Percentiles rank a stretch among this genome's conserved stretches.
These are phyloP conservation scores for Drosophila nigricruria DNA, from an alignment of 2,888 invertebrate species.

Conservation along the genomic window DNA sequence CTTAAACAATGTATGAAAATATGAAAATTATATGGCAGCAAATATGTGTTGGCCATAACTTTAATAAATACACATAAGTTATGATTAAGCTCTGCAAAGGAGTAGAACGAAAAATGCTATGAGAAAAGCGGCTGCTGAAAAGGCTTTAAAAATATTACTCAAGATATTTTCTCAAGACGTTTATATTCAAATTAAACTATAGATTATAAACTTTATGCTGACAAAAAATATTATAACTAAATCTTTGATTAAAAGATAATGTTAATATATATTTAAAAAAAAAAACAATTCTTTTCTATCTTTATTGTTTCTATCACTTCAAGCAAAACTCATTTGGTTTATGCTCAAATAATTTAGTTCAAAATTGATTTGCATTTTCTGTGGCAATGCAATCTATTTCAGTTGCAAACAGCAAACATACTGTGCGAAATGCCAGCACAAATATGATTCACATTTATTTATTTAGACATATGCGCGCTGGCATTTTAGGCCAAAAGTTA, in stretches of 20 bases:
- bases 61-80: conserved; percentile 69
- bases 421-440: conserved; percentile 21
- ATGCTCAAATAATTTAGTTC: conserved; percentile 4
- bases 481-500: conserved; percentile 24
- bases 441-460: conserved; percentile 46
- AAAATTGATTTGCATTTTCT: conserved; percentile 19
- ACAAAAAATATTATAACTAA: neutral
- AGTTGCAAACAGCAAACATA: conserved; percentile 21
- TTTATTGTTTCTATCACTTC: neutral
- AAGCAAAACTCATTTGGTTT: neutral
- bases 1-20: conserved; percentile 79
- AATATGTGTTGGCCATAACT: conserved; percentile 77
- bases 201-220: no score
- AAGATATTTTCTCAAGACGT: neutral
- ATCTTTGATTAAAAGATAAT: neutral
- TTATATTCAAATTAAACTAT: neutral
- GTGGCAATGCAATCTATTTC: conserved; percentile 11
- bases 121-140: conserved; percentile 6
- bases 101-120: conserved; percentile 6
- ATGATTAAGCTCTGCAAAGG: conserved; percentile 45
- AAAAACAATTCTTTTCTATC: no score
- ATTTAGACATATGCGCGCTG: conserved; percentile 34
- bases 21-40: conserved; percentile 75
- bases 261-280: neutral
- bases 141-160: neutral